Conservation (phyloP, 92 coral and sea anemone species). For the Paramuricea clavata region DNA sequence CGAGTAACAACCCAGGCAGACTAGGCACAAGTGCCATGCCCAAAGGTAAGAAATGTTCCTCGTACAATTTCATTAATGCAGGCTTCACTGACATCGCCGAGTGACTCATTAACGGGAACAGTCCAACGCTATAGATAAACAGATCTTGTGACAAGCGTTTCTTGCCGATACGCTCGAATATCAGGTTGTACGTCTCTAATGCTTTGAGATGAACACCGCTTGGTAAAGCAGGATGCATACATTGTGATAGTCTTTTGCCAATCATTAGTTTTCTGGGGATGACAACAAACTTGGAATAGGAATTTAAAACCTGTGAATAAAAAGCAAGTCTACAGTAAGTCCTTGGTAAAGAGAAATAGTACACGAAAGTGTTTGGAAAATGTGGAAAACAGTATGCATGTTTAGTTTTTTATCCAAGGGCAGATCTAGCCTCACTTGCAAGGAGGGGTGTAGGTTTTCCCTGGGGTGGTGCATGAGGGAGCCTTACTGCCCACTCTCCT, state of each 20-base stretch:
- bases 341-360: not conserved
- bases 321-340: not conserved
- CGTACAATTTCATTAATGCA: constrained; percentile 83
- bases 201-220: constrained; percentile 97
- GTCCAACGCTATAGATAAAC: constrained; percentile 89
- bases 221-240: constrained; percentile 94
- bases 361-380: not conserved
- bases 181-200: constrained; percentile 88
- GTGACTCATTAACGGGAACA: constrained; percentile 91
- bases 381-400: too few species aligned
- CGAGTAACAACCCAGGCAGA: constrained; percentile 83
- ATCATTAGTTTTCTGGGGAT: constrained; percentile 91
- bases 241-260: constrained; percentile 90
- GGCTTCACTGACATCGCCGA: constrained; percentile 97
- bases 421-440: too few species aligned
- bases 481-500: too few species aligned
- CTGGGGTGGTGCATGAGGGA: too few species aligned
- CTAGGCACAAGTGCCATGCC: constrained; percentile 91
- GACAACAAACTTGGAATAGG: constrained; percentile 85
- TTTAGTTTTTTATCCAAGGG: too few species aligned
- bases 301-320: constrained; percentile 68
- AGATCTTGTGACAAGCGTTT: constrained; percentile 92
- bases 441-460: too few species aligned
- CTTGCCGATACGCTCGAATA: constrained; percentile 87
- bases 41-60: constrained; percentile 82